phyloP scores from a whole-genome alignment of 2,888 invertebrate species.

The Hypena proboscidalis region DNA sequence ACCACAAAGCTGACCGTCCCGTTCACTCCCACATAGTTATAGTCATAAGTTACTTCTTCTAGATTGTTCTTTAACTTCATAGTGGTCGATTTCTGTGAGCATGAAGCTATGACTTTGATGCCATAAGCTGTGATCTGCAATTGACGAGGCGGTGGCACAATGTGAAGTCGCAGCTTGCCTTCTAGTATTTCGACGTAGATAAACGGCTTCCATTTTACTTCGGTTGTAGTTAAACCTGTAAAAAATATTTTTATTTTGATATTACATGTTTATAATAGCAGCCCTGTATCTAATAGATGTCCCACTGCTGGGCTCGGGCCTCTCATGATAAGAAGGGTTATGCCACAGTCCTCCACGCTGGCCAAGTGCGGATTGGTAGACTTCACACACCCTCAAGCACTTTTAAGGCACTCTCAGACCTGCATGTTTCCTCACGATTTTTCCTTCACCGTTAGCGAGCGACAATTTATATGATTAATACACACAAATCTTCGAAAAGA shows the following conservation, averaged over 20 bases:
- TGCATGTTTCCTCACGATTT: too few relatives aligned
- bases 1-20: slow-evolving; percentile 71
- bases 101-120: slow-evolving; percentile 55
- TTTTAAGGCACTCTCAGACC: too few relatives aligned
- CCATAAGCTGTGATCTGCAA: slow-evolving; percentile 61
- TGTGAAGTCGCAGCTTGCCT: slow-evolving; percentile 63
- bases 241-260: slow-evolving; percentile 20
- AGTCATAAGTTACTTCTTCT: slow-evolving; percentile 66
- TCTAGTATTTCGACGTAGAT: slow-evolving; percentile 74
- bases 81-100: slow-evolving; percentile 45
- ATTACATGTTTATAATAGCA: too few relatives aligned
- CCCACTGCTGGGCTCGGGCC: too few relatives aligned
- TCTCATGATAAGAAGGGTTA: too few relatives aligned
- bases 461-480: too few relatives aligned
- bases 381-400: too few relatives aligned
- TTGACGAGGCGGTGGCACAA: slow-evolving; percentile 66
- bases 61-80: slow-evolving; percentile 51
- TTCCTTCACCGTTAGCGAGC: too few relatives aligned
- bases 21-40: slow-evolving; percentile 59
- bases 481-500: too few relatives aligned
- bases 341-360: too few relatives aligned
- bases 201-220: slow-evolving; percentile 73
- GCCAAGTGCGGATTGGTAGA: too few relatives aligned
- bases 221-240: slow-evolving; percentile 63
- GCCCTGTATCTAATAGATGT: too few relatives aligned